Conservation (phyloP, 2,797 vertebrate species). For the Dipus sagitta region DNA sequence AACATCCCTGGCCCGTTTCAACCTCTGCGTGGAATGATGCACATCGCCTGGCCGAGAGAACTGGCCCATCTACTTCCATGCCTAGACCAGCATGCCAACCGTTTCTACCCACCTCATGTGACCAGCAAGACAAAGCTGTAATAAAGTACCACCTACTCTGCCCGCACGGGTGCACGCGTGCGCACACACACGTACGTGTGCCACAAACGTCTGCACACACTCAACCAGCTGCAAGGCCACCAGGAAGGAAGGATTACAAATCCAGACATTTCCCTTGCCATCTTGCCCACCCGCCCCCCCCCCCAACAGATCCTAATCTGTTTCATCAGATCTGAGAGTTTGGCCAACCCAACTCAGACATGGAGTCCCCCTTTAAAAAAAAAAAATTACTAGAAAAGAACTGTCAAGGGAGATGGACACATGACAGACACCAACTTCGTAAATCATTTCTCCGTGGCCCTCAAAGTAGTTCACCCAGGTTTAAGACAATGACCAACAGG, state of each 20-base stretch:
- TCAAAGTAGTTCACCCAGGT: not conserved
- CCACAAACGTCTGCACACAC: not conserved
- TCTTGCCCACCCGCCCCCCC: no score
- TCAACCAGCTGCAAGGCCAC: not conserved
- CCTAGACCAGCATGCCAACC: not conserved
- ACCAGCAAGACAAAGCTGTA: not conserved
- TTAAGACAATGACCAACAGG: fast-evolving
- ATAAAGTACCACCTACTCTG: not conserved
- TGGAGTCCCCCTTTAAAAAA: not conserved
- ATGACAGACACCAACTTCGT: not conserved
- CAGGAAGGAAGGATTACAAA: not conserved
- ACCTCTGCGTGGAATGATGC: no score
- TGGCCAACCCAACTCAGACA: not conserved
- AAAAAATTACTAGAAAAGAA: no score
- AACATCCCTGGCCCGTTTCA: not conserved
- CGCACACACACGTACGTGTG: not conserved
- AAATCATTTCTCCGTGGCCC: constrained; percentile 14
- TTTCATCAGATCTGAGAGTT: not conserved
- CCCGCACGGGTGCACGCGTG: fast-evolving
- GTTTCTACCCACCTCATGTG: not conserved
- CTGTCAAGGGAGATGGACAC: not conserved
- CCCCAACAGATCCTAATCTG: not conserved
- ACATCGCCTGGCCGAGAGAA: no score
- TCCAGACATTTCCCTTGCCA: not conserved
- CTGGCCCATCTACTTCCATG: not conserved